Percentiles rank a stretch among this genome's conserved stretches.
phyloP scores from a whole-genome alignment of 2,797 vertebrate genomes.

The Eutrigla gurnardus region DNA sequence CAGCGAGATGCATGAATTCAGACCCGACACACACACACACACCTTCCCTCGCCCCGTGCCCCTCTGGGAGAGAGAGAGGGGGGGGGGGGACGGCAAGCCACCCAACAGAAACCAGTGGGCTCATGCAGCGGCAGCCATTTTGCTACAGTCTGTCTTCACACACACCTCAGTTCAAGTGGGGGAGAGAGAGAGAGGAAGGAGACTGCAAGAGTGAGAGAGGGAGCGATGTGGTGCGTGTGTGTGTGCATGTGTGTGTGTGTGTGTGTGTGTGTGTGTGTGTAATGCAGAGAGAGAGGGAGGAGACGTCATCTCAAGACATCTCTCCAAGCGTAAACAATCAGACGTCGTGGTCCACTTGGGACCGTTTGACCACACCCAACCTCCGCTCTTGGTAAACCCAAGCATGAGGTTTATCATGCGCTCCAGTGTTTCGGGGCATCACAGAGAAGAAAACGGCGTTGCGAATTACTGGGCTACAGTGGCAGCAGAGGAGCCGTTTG shows the following conservation, averaged over 20 bases:
- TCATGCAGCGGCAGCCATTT: conserved; percentile 79
- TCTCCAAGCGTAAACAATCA: conserved; percentile 40
- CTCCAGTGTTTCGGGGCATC: not conserved
- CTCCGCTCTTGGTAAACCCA: not conserved
- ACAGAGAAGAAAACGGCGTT: conserved; percentile 1
- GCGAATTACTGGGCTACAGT: not conserved
- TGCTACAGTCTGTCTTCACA: conserved; percentile 77
- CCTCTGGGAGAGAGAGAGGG: conserved; percentile 31
- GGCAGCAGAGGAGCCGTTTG: conserved; percentile 32
- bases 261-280: conserved; percentile 27
- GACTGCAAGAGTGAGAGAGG: conserved; percentile 27
- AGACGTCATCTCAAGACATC: conserved; percentile 41
- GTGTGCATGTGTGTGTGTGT: conserved; percentile 39
- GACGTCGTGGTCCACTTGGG: conserved; percentile 29
- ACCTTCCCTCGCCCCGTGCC: conserved; percentile 41
- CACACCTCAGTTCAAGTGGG: conserved; percentile 63
- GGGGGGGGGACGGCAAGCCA: conserved; percentile 48
- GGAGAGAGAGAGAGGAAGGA: conserved; percentile 15
- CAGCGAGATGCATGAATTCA: conserved; percentile 76
- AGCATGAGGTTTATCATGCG: conserved; percentile 11
- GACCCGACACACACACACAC: conserved; percentile 34
- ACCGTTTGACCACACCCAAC: conserved; percentile 56
- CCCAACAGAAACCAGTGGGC: conserved; percentile 65
- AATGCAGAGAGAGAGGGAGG: conserved; percentile 35
- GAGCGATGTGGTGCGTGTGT: conserved; percentile 34